Evolutionary conservation across 2,113 vertebrate genomes (phyloP).

Genomic region (Pontoporia blainvillei): DNA sequence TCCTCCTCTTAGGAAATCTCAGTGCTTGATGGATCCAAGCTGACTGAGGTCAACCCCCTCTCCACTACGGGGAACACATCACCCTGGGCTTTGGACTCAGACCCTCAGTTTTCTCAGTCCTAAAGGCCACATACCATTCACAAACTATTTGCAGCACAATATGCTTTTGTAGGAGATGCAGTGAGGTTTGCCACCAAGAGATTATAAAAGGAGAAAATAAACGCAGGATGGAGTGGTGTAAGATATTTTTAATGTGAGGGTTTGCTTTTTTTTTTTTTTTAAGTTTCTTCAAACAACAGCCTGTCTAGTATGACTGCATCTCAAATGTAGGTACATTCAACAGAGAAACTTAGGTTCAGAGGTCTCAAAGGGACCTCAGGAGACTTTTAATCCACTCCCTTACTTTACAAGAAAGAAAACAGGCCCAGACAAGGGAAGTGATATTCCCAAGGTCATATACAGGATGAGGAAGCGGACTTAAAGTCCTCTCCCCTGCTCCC

Average conservation of each 20-base stretch:
- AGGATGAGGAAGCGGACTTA: not conserved
- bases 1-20: not conserved
- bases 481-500: not conserved
- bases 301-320: not conserved
- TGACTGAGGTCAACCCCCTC: not conserved
- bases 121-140: not conserved
- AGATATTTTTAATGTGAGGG: not conserved
- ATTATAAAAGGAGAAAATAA: not conserved
- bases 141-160: not conserved
- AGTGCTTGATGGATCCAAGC: not conserved
- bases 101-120: not conserved
- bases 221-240: not conserved
- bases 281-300: conserved; percentile 19
- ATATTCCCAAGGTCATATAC: not conserved
- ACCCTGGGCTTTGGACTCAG: not conserved
- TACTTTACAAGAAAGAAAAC: not conserved
- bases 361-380: not conserved
- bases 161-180: not conserved
- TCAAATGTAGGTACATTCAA: not conserved
- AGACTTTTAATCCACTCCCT: not conserved
- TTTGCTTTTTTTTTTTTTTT: not conserved
- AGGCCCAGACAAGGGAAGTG: not conserved
- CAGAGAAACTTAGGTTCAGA: not conserved
- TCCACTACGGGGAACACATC: not conserved
- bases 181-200: not conserved